Evolutionary conservation across 2,113 vertebrate species (phyloP).

Genomic region (Eulemur macaco): DNA sequence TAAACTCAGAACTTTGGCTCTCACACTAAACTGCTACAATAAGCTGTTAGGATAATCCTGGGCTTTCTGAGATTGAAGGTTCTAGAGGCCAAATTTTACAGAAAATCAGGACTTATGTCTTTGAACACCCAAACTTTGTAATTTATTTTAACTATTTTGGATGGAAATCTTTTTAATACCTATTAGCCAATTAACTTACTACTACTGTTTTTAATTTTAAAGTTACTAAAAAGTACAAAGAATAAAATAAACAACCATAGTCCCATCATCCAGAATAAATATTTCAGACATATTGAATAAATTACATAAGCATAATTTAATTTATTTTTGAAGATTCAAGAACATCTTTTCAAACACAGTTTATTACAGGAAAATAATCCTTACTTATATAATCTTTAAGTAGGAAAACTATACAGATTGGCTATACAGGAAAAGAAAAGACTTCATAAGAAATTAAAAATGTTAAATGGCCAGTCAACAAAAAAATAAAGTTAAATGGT

Average conservation of each 20-base stretch:
- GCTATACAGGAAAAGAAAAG: background rate
- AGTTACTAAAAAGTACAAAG: background rate
- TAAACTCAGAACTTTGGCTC: background rate
- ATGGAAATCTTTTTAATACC: background rate
- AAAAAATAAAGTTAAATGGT: conserved; percentile 2
- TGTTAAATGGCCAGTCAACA: background rate
- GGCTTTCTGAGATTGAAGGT: background rate
- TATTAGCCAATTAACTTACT: background rate
- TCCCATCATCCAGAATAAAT: background rate
- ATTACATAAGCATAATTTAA: background rate
- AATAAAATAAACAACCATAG: background rate
- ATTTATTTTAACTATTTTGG: background rate
- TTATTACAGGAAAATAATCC: background rate
- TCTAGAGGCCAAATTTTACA: background rate
- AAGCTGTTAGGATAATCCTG: background rate
- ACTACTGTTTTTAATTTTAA: background rate
- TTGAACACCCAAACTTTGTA: background rate
- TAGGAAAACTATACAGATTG: background rate
- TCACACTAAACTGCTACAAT: background rate
- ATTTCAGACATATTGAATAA: background rate
- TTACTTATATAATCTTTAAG: conserved; percentile 10
- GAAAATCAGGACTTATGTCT: background rate
- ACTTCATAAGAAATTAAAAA: conserved; percentile 13
- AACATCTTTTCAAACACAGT: background rate
- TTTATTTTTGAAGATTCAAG: background rate